Percentiles rank a stretch among this genome's conserved stretches.
phyloP scores from a whole-genome alignment of 2,888 invertebrate genomes.

The Mimumesa dahlbomi region DNA sequence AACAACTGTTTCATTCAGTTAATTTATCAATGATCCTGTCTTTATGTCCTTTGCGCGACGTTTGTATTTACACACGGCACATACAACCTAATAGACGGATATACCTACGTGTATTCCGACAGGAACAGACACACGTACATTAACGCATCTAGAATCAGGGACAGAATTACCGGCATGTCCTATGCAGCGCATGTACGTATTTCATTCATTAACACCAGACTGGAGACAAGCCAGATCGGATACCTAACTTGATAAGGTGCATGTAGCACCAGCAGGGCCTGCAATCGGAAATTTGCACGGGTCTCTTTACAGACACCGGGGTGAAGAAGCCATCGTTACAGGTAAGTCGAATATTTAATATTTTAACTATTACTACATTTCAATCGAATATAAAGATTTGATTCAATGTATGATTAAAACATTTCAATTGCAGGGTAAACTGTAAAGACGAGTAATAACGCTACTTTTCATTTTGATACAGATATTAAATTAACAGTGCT shows the following conservation, averaged over 20 bases:
- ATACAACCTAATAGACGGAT: background rate
- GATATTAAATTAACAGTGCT: no score
- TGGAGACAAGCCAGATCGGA: background rate
- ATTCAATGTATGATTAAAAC: background rate
- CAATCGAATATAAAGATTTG: background rate
- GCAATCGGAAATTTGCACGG: background rate
- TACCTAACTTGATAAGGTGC: constrained; percentile 1
- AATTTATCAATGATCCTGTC: background rate
- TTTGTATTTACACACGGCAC: background rate
- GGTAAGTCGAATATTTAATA: no score
- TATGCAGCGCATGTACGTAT: constrained; percentile 17
- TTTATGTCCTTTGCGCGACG: background rate
- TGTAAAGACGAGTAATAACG: no score
- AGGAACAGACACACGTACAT: constrained; percentile 7
- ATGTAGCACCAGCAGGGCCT: background rate
- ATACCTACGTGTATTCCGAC: background rate
- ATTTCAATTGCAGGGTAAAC: background rate
- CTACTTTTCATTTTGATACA: no score
- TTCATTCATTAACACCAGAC: constrained; percentile 28
- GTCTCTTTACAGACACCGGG: background rate
- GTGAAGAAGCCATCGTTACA: background rate
- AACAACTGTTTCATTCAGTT: background rate
- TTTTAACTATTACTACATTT: no score
- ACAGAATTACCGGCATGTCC: constrained; percentile 1
- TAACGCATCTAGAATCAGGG: constrained; percentile 18